Base-by-base conservation (phyloP, 2,888 invertebrate genomes). In the Pegoplata infirma region DNA sequence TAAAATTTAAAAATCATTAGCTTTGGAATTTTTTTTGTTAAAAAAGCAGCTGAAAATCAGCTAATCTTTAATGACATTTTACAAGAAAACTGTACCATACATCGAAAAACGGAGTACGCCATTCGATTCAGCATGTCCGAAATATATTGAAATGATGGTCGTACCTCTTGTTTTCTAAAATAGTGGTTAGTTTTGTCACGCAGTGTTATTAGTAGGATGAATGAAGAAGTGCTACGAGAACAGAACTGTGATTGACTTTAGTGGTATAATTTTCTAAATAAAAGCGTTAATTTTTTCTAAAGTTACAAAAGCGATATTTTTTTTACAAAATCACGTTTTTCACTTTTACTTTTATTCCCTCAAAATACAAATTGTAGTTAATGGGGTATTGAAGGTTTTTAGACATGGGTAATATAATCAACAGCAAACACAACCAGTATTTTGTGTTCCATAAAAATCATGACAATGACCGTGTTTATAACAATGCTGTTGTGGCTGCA, bases 271-370 rank as follows among this genome's bases (percentile, higher is more conserved):
- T 56, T 67, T 5, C 10, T 23, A 21, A 47, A 47, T 10, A 47
- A 23, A 23, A 51, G 16, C n/a, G 12, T 40, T 40, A 32, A 10
- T 40, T 3, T n/a, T n/a, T n/a, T n/a, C n/a, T n/a, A n/a, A n/a
- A n/a, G n/a, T n/a, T n/a, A n/a, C n/a, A n/a, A n/a, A n/a, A n/a
- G n/a, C n/a, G n/a, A n/a, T n/a, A n/a, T 12, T 40, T 40, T 12
- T 40, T 12, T 40, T 40, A 1, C 25, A 25, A n/a, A 40, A 40
- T 10, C 36, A 40, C 3, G 49, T 55, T 61, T 59, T 68, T 47
- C 49, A 69, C 75, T 76, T 64, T 69, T 76, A 63, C 56, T 76
- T 69, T 63, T 63, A 47, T 61, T 32, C 36, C 19, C 7, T 8
- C 21, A 12, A 56, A 49, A 5, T 40, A 55, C 55, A 61, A 68